These are phyloP conservation scores for Drosophila chauvacae DNA, from an alignment of 1,140 invertebrate species.

Conservation along the genomic window DNA sequence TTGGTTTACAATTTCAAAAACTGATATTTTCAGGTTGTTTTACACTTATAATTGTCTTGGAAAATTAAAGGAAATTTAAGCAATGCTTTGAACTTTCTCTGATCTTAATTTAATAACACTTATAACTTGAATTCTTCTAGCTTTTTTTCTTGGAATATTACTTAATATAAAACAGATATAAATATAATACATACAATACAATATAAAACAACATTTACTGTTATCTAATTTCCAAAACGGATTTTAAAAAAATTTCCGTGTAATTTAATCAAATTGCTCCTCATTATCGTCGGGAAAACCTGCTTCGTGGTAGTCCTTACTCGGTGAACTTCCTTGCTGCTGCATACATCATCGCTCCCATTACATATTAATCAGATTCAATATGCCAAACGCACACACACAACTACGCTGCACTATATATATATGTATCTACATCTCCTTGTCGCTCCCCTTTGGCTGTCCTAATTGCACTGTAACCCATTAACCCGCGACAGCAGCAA, in stretches of 20 bases:
- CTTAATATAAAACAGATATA: not conserved
- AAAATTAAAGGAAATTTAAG: too few relatives aligned
- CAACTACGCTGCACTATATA: too few relatives aligned
- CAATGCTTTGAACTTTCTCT: too few relatives aligned
- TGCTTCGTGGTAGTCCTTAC: constrained; percentile 2
- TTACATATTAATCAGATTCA: constrained; percentile 57
- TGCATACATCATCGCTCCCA: constrained; percentile 30
- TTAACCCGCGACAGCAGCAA: constrained; percentile 57
- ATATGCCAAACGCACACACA: constrained; percentile 23
- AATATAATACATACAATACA: too few relatives aligned
- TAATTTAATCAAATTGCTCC: not conserved
- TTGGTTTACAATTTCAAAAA: not conserved
- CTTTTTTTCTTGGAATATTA: not conserved
- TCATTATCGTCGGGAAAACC: constrained; percentile 1
- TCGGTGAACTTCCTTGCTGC: constrained; percentile 23
- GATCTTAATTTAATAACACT: too few relatives aligned
- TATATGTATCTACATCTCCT: not conserved
- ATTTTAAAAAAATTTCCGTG: not conserved
- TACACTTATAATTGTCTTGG: too few relatives aligned
- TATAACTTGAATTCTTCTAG: not conserved
- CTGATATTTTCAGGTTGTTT: not conserved
- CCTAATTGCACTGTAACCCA: constrained; percentile 81
- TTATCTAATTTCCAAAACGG: not conserved
- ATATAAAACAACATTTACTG: not conserved
- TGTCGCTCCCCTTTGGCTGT: constrained; percentile 45